Evolutionary conservation across 2,888 invertebrate genomes (phyloP), one percentile per base, ranked within the genome.

Genomic region (Ectobius pallidus): DNA sequence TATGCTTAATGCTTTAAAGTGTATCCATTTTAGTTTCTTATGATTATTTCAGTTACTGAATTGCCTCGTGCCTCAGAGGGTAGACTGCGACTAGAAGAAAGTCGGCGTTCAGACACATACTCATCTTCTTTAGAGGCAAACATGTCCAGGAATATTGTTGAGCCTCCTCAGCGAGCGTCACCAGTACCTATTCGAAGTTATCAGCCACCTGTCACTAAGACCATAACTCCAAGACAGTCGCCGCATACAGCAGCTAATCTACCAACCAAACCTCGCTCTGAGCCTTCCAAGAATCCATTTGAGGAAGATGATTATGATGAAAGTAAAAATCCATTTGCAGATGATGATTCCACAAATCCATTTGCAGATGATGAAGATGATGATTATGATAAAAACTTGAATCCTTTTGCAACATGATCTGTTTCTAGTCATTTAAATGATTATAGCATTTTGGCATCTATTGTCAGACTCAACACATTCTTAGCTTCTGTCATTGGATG

Each of bases 351-450:
- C 18, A 68, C 44, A 3, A 77, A 76, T 63, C 77, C 77, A 32
- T 76, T 76, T 62, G 49, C 86, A 86, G 20, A 89, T 88, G 78
- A 89, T 77, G 80, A 82, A 62, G 79, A 78, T 74, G 80, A 86
- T 75, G 90, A 92, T 80, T 92, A 92, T 80, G 92, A 93, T 82
- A 90, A 89, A 77, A 91, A 91, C 82, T 84, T 91, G 70, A 93
- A 93, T 82, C 93, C 92, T 1, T 93, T 93, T 81, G 84, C 86
- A 20, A 76, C 75, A 14, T 69, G 20, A 39, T 42, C 7, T 30
- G 30, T 39, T 30, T 58, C 58, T 58, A 58, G 58, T 58, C 58
- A 58, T 30, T 30, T n/a, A n/a, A n/a, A n/a, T n/a, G n/a, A n/a
- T n/a, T n/a, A n/a, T n/a, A n/a, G n/a, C n/a, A n/a, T n/a, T n/a